Base-by-base conservation (phyloP, 2,797 vertebrate species). In the Gadopsis marmoratus region DNA sequence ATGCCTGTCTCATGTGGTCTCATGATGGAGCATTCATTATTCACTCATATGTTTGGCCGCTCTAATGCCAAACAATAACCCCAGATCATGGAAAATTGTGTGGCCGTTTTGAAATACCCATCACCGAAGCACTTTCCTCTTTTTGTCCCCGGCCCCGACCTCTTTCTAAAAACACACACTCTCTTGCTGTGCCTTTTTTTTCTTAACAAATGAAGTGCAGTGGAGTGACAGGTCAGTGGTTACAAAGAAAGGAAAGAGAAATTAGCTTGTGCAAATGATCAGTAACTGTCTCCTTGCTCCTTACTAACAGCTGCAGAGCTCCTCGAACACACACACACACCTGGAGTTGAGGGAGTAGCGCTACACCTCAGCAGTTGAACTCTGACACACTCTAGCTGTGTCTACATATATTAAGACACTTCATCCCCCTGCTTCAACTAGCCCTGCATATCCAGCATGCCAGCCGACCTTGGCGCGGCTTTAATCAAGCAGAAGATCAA, bases 291-390 rank as follows among this genome's bases (percentile, higher is more conserved):
- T 71, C 51, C 31, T 47, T 69, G 39, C 51, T 65, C 35, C 55
- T 58, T 35, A 33, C 45, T 35, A 71, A 76, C 77, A 80, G 79
- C 77, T 83, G 69, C 75, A 71, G 33, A 26, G 26, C 10, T 84
- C 75, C 29, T 68, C 73, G 79, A 71, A 83, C 74, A 51, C 56
- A 50, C 47, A 10, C 60, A 17, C 74, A 85, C 88, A 92, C 85
- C 86, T 87, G 84, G 88, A 72, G 66, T 5, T 23, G 83, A 76
- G 89, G 91, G 89, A 93, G 91, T 87, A 67, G 1, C 0, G 66
- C 64, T 39, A 43, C 79, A 71, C 86, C 85, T 65, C 68, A 83
- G 17, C 90, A 82, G 81, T 85, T 91, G 85, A 78, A 81, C 85
- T 64, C 66, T 85, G 66, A 86, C 87, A 86, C 67, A 35, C 77